Percentiles rank a stretch among this genome's conserved stretches.
Conservation (phyloP, 1,140 invertebrate species). For the Atopsyche davidsoni region DNA sequence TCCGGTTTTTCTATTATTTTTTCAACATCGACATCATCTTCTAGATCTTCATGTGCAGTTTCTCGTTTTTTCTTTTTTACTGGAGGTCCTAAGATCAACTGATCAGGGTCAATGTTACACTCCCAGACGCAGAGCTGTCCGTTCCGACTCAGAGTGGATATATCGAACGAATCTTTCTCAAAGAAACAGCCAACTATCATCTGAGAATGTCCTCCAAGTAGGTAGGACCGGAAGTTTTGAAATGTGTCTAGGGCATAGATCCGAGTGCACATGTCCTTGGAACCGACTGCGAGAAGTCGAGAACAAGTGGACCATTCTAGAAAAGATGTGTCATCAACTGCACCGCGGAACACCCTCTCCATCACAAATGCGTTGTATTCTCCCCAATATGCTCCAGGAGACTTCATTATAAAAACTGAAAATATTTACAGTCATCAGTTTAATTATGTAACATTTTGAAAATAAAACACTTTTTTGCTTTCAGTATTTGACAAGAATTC, state of each 20-base stretch:
- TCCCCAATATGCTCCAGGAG: conserved; percentile 70
- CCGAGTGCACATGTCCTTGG: conserved; percentile 79
- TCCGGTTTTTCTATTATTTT: conserved; percentile 50
- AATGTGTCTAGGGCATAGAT: conserved; percentile 71
- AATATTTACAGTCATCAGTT: too few species aligned
- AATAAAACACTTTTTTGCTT: too few species aligned
- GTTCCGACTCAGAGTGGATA: conserved; percentile 68
- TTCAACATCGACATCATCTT: conserved; percentile 42
- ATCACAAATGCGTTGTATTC: conserved; percentile 86
- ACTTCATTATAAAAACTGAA: conserved; percentile 79
- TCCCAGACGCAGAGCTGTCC: conserved; percentile 82
- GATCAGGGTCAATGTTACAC: conserved; percentile 64
- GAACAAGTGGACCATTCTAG: conserved; percentile 92
- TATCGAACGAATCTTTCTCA: conserved; percentile 76
- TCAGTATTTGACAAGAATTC: too few species aligned
- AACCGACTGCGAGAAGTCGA: conserved; percentile 75
- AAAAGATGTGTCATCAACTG: conserved; percentile 75
- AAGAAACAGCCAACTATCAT: conserved; percentile 81
- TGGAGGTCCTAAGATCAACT: conserved; percentile 51
- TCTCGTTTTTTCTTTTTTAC: conserved; percentile 40
- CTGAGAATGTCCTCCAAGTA: conserved; percentile 77
- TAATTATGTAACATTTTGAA: too few species aligned
- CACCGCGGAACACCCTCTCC: conserved; percentile 72
- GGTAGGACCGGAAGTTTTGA: conserved; percentile 65
- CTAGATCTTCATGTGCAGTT: conserved; percentile 42